Conservation (phyloP, 2,888 invertebrate species). For the Aphidoletes aphidimyza region DNA sequence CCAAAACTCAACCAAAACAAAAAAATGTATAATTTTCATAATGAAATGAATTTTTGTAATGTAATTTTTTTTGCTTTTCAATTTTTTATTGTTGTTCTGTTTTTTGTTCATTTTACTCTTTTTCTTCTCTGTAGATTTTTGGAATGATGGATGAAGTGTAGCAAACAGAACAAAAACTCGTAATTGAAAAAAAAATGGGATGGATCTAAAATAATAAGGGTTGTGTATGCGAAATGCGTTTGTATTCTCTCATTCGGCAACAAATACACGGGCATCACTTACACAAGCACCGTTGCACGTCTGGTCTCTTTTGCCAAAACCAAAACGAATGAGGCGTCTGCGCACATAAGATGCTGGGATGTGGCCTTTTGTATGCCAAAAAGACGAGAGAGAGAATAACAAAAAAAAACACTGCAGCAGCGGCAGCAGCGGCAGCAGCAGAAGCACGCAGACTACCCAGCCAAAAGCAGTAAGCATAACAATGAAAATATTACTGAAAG, state of each 20-base stretch:
- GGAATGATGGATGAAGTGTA: conserved; percentile 39
- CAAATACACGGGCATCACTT: not conserved
- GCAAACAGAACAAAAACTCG: not conserved
- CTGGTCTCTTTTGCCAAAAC: not conserved
- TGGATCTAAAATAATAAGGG: conserved; percentile 53
- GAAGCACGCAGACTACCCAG: no score
- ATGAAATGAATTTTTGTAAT: not conserved
- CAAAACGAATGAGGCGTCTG: conserved; percentile 61
- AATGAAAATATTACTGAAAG: conserved; percentile 25
- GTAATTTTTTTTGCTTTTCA: not conserved
- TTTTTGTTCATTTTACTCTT: not conserved
- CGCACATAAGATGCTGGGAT: conserved; percentile 63
- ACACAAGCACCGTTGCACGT: not conserved
- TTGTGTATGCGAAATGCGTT: not conserved
- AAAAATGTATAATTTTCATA: conserved; percentile 12
- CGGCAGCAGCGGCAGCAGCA: no score
- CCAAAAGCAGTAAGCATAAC: not conserved
- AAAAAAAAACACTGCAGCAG: not conserved
- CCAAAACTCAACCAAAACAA: not conserved
- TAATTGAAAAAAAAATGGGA: conserved; percentile 32
- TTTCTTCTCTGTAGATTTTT: not conserved
- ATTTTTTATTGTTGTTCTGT: not conserved
- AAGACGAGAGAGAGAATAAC: not conserved
- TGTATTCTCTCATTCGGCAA: conserved; percentile 1
- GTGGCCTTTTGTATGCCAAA: conserved; percentile 55